phyloP scores from a whole-genome alignment of 37 sponge, comb jelly and placozoan species.

The Aphrocallistes beatrix region DNA sequence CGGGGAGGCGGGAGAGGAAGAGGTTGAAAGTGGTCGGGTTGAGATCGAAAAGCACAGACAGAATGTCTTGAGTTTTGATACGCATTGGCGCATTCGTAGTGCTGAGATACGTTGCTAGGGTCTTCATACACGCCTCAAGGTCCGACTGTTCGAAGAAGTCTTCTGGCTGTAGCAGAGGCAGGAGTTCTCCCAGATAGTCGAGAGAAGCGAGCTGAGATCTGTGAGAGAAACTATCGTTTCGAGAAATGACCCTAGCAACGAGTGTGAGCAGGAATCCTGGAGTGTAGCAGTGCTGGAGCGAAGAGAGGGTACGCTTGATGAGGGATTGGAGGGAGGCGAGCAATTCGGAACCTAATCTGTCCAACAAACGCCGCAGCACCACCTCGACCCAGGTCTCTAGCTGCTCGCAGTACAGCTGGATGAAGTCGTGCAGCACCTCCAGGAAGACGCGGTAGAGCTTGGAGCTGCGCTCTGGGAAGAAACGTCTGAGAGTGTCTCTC shows the following conservation, averaged over 20 bases:
- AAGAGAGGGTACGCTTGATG: background rate
- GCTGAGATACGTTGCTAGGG: background rate
- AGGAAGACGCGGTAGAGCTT: background rate
- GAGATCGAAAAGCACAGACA: background rate
- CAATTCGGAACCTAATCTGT: background rate
- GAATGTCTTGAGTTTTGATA: background rate
- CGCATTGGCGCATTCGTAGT: background rate
- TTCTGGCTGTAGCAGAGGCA: background rate
- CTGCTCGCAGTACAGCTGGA: background rate
- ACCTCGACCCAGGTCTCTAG: background rate
- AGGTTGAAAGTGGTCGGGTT: background rate
- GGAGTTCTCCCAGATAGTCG: background rate
- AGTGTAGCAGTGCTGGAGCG: background rate
- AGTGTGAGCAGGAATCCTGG: background rate
- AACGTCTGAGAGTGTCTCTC: background rate
- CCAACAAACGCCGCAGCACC: background rate
- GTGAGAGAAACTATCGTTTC: background rate
- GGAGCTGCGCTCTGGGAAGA: background rate
- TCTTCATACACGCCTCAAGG: background rate
- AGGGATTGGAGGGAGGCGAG: background rate
- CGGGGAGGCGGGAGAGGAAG: background rate
- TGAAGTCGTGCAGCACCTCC: background rate
- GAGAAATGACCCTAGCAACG: background rate
- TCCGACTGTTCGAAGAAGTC: background rate
- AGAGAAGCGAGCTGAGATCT: background rate